Evolutionary conservation across 2,797 vertebrate species (phyloP).

Genomic region (Gymnothorax reevesii): DNA sequence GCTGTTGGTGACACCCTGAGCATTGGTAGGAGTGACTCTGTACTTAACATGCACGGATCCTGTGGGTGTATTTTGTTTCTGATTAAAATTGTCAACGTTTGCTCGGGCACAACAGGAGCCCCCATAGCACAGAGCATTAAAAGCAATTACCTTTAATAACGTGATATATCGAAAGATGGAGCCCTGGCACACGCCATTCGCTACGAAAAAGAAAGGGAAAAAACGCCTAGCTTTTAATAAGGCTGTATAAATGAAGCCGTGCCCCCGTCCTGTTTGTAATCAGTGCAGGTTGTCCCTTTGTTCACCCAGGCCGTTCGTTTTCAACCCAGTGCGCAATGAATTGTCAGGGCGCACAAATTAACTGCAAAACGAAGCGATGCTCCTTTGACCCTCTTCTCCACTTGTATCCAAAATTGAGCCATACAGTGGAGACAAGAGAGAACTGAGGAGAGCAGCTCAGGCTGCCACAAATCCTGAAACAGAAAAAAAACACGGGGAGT

Average conservation of each 20-base stretch:
- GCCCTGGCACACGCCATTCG: constrained; percentile 42
- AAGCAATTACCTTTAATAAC: constrained; percentile 74
- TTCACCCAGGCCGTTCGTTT: not conserved
- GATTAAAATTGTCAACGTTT: constrained; percentile 72
- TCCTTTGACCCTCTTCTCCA: constrained; percentile 16
- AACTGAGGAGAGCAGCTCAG: not conserved
- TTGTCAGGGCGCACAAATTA: constrained; percentile 25
- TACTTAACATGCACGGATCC: constrained; percentile 34
- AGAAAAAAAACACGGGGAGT: not conserved
- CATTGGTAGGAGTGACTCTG: not conserved
- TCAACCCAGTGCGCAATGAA: not conserved
- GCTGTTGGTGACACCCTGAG: not conserved
- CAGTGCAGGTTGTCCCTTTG: constrained; percentile 40
- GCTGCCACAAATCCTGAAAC: not conserved
- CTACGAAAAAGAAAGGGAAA: constrained; percentile 49
- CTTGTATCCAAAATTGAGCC: constrained; percentile 5
- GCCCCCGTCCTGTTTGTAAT: constrained; percentile 60
- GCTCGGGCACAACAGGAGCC: constrained; percentile 66
- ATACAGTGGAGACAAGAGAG: not conserved
- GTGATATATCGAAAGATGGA: constrained; percentile 64
- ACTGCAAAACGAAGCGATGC: constrained; percentile 15
- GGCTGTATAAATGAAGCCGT: constrained; percentile 61
- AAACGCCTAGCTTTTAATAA: constrained; percentile 73
- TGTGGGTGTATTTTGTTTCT: constrained; percentile 61
- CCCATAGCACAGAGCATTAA: constrained; percentile 58